Percentiles rank a stretch among this genome's conserved stretches.
Conservation (phyloP, 1,140 invertebrate species). For the Hestina assimilis region DNA sequence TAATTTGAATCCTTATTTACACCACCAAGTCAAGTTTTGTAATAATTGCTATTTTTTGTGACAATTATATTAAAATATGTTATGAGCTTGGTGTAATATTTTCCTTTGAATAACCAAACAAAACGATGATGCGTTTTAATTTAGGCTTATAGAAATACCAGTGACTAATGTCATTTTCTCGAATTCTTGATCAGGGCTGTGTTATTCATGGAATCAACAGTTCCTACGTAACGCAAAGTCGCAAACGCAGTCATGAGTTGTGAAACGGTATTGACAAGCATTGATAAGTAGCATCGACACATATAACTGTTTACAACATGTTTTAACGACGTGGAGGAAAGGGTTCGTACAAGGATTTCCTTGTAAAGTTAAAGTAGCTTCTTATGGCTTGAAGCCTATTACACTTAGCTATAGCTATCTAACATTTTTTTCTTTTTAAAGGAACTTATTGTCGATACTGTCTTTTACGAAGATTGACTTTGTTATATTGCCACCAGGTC, state of each 20-base stretch:
- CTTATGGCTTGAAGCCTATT: background rate
- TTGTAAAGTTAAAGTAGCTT: background rate
- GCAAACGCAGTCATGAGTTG: constrained; percentile 7
- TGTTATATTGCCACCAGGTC: constrained; percentile 12
- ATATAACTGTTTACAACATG: constrained; percentile 1
- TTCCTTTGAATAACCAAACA: constrained; percentile 1
- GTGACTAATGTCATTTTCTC: constrained; percentile 4
- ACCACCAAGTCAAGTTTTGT: no score
- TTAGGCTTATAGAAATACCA: constrained; percentile 4
- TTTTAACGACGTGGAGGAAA: background rate
- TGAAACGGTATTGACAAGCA: constrained; percentile 12
- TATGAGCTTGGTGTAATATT: background rate
- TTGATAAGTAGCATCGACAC: constrained; percentile 2
- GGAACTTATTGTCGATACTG: no score
- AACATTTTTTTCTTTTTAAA: no score
- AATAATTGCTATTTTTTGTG: background rate
- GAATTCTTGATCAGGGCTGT: constrained; percentile 4
- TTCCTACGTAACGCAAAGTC: constrained; percentile 2
- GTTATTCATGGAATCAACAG: constrained; percentile 14
- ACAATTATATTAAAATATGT: background rate
- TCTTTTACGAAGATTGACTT: background rate
- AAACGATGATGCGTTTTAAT: background rate
- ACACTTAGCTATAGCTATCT: no score
- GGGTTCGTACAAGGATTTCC: constrained; percentile 11
- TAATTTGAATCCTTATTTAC: no score